Evolutionary conservation across 2,888 invertebrate species (phyloP).

Genomic region (Mesoligia furuncula): DNA sequence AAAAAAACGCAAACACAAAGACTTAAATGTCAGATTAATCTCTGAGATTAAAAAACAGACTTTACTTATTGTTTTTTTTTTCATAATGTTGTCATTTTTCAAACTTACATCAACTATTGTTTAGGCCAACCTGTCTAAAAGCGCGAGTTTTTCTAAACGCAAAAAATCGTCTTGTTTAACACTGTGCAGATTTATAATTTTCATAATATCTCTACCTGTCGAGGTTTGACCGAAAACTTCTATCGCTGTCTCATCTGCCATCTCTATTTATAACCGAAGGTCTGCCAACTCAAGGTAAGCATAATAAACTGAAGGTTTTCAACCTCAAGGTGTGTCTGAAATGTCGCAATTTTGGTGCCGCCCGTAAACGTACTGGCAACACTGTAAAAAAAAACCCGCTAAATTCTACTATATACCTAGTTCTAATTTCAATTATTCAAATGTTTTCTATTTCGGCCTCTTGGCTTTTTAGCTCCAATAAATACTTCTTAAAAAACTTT

Average conservation of each 20-base stretch:
- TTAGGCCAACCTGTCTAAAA: not conserved
- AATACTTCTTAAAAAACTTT: not conserved
- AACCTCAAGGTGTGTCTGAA: slow-evolving; percentile 30
- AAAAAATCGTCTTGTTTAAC: not conserved
- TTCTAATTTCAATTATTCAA: not conserved
- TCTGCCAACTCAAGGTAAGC: slow-evolving; percentile 42
- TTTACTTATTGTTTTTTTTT: not conserved
- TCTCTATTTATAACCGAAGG: slow-evolving; percentile 54
- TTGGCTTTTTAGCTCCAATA: not conserved
- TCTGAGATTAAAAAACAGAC: too few relatives aligned
- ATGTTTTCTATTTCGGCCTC: not conserved
- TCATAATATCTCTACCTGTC: slow-evolving; percentile 22
- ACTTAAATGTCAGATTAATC: too few relatives aligned
- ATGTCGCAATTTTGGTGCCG: slow-evolving; percentile 37
- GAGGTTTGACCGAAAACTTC: slow-evolving; percentile 29
- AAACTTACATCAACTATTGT: not conserved
- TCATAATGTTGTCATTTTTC: not conserved
- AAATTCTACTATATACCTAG: not conserved
- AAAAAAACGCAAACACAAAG: too few relatives aligned
- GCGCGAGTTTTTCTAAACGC: not conserved
- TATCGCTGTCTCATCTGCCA: slow-evolving; percentile 35
- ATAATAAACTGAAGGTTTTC: slow-evolving; percentile 51
- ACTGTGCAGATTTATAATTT: slow-evolving; percentile 10
- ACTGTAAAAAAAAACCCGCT: not conserved
- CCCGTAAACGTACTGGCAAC: slow-evolving; percentile 9